A percentile compares a stretch with the other conserved stretches of the same genome.
These are phyloP conservation scores for Cairina moschata DNA, from an alignment of 2,113 vertebrate genomes.

Conservation along the genomic window DNA sequence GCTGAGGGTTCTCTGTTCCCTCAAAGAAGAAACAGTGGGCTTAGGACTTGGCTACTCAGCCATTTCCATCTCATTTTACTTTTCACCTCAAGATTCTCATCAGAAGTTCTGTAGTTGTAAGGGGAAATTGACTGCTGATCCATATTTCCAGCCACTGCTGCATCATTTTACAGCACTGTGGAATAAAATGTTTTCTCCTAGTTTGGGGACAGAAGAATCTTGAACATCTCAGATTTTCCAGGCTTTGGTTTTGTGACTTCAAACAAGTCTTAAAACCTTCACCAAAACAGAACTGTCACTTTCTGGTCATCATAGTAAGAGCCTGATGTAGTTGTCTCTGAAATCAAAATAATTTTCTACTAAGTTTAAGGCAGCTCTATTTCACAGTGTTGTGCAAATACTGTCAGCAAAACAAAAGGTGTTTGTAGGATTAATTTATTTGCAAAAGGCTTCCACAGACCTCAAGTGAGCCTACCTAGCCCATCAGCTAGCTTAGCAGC, in stretches of 20 bases:
- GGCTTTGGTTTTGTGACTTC: neutral
- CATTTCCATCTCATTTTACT: rapidly evolving
- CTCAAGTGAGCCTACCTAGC: neutral
- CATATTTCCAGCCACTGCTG: neutral
- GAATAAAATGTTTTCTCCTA: neutral
- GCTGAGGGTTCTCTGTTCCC: neutral
- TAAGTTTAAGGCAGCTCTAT: neutral
- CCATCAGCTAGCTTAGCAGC: neutral
- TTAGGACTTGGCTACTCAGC: neutral
- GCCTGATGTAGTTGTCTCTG: neutral
- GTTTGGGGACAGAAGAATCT: neutral
- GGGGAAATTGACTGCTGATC: neutral
- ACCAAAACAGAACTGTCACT: neutral
- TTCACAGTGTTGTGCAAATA: neutral
- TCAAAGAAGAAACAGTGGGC: rapidly evolving
- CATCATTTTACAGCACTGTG: no score
- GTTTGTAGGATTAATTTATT: neutral
- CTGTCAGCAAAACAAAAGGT: neutral
- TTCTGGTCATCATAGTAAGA: neutral
- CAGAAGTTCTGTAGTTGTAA: neutral
- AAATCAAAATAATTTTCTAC: neutral
- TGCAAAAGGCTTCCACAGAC: neutral
- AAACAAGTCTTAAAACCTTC: neutral
- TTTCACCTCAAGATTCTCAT: rapidly evolving
- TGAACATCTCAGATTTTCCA: rapidly evolving